Base-by-base conservation (phyloP, 2,113 vertebrate species). In the Ammospiza nelsoni region DNA sequence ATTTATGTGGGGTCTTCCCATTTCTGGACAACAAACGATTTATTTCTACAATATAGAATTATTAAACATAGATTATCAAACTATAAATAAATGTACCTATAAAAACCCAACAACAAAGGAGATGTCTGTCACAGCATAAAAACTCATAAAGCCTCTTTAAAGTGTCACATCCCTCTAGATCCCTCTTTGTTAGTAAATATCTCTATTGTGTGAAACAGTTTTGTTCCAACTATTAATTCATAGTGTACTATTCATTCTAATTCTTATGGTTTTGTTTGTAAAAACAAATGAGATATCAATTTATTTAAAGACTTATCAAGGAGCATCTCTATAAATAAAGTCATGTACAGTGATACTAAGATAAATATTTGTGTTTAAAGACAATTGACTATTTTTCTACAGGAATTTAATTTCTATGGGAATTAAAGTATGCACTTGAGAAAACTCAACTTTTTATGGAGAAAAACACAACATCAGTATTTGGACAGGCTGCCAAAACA, bases 361-460 rank as follows among this genome's bases (percentile, higher is more conserved):
- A 91, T 66, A 96, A 95, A 95, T 95, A 95, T 76, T 95, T 94
- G 63, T 81, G 51, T 88, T 94, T 66, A 27, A 83, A 80, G 46
- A 90, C 82, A 96, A 96, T 91, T 91, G 62, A 52, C 62, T 89
- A 5, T 82, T 91, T 95, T 94, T 87, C 91, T 89, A 67, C 43
- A 80, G 82, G 84, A 95, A 95, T 94, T 88, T 77, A 77, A 80
- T 90, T 96, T 94, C 76, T 84, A 44, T 86, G 85, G 88, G 88
- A 97, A 92, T 94, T 95, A 67, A 94, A 87, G 33, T 37, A 91
- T 37, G 31, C 43, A 73, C 71, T 95, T 94, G 55, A 97, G 84
- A 80, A 90, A 92, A 83, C 27, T 71, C 71, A 90, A 23, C 62
- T 69, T 96, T 92, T 87, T 85, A 88, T 81, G 79, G 59, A 77